Base-by-base conservation (phyloP, 92 coral and sea anemone species). In the Paramuricea clavata region DNA sequence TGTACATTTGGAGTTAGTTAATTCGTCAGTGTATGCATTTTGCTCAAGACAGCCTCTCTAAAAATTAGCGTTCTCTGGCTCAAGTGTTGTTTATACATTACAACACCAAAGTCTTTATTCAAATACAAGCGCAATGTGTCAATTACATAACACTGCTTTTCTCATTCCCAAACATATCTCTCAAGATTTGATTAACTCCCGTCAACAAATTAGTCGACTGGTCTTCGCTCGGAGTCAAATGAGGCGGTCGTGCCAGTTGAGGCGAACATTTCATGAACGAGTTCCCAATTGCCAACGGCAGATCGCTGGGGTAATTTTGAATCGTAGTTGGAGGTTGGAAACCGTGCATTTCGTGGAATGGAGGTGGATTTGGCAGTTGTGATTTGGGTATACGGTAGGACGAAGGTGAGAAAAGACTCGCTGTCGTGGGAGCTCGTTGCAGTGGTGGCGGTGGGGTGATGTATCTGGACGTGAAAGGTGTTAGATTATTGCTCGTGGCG, bases 81-180 rank as follows among this genome's bases (percentile, higher is more conserved):
- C 19, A 65, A 65, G 72, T 27, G 22, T 13, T 65, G 72, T 65
- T 65, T 65, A 16, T 65, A 31, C 19, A 19, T 31, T 6, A 0
- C 19, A 7, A 65, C 12, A 12, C 72, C 22, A 62, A 62, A 65
- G 72, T 31, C 72, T 65, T 65, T 65, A 65, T 65, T 13, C 25
- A 33, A 65, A 65, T 27, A 11, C 32, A 44, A 39, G 50, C 57
- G 19, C 57, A 25, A 19, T 16, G 11, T 19, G 8, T 34, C 21
- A 6, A 36, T 67, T 79, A 79, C 84, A 79, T n/a, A 3, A 79
- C 73, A 39, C 74, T 79, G 84, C 60, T 79, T 30, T 39, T 79
- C 6, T 79, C 84, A 36, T 27, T 59, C 10, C 84, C 84, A 60
- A 79, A 79, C 84, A 79, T 79, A 23, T 79, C 84, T 61, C 84